phyloP scores from a whole-genome alignment of 2,888 invertebrate genomes.

The Nephrotoma appendiculata region DNA sequence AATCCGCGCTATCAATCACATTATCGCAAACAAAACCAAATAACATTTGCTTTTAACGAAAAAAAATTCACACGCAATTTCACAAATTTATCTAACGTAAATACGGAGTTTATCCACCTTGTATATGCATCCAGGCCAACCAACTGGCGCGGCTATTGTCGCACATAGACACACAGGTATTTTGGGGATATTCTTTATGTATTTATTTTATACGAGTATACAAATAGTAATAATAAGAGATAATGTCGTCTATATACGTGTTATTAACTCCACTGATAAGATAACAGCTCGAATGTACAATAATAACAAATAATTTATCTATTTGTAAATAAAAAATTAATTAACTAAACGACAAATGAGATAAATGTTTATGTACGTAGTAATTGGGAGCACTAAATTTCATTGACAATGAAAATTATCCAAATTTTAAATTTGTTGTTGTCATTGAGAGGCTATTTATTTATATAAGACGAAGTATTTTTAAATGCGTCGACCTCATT shows the following conservation, averaged over 20 bases:
- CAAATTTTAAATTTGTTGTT: neutral
- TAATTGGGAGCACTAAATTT: neutral
- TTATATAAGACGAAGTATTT: neutral
- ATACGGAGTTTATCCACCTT: neutral
- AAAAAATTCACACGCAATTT: neutral
- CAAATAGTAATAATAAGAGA: neutral
- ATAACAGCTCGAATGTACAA: neutral
- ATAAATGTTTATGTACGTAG: neutral
- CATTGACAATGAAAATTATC: neutral
- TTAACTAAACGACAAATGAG: neutral
- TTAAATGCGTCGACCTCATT: neutral
- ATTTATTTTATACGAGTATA: neutral
- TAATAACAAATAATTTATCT: neutral
- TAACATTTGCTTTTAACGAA: neutral
- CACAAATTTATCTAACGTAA: neutral
- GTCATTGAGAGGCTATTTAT: neutral
- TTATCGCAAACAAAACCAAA: neutral
- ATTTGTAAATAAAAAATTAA: neutral
- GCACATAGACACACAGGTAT: neutral
- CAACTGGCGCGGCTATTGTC: neutral
- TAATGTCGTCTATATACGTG: neutral
- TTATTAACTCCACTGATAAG: neutral
- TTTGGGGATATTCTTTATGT: neutral
- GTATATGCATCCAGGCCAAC: neutral
- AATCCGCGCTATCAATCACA: neutral